Conservation (phyloP, 2,888 invertebrate species). For the Chrysolina haemoptera region DNA sequence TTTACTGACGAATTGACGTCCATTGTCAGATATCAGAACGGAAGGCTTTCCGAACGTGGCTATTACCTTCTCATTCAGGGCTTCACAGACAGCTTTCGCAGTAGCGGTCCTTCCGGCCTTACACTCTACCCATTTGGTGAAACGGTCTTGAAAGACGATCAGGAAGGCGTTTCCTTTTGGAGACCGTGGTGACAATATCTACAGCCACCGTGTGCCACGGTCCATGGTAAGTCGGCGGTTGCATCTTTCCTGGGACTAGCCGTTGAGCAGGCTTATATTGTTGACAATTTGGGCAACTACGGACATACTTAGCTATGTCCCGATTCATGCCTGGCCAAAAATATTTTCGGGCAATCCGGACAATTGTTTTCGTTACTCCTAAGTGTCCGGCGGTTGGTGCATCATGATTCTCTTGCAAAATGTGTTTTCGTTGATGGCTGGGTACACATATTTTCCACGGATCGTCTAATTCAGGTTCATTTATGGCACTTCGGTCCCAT, state of each 20-base stretch:
- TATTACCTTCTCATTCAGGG: too few relatives aligned
- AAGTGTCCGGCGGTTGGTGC: slow-evolving; percentile 50
- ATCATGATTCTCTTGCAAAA: too few relatives aligned
- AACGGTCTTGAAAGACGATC: neutral
- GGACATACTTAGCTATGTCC: neutral
- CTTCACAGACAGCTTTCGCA: too few relatives aligned
- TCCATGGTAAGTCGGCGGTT: neutral
- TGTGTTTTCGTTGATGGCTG: too few relatives aligned
- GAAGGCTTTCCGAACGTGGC: too few relatives aligned
- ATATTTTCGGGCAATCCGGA: slow-evolving; percentile 40
- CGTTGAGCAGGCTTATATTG: neutral
- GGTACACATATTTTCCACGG: too few relatives aligned
- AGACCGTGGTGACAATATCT: neutral
- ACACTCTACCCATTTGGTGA: too few relatives aligned
- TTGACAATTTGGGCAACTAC: neutral
- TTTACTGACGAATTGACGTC: neutral
- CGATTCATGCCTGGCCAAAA: slow-evolving; percentile 47
- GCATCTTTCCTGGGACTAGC: neutral
- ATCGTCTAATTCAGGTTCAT: too few relatives aligned
- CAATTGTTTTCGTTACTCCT: slow-evolving; percentile 42
- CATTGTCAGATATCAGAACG: neutral
- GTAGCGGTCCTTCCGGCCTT: too few relatives aligned
- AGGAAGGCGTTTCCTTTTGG: neutral
- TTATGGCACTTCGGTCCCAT: neutral
- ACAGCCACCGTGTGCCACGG: neutral